phyloP scores from a whole-genome alignment of 2,113 vertebrate species.

The Lichenostomus cassidix region DNA sequence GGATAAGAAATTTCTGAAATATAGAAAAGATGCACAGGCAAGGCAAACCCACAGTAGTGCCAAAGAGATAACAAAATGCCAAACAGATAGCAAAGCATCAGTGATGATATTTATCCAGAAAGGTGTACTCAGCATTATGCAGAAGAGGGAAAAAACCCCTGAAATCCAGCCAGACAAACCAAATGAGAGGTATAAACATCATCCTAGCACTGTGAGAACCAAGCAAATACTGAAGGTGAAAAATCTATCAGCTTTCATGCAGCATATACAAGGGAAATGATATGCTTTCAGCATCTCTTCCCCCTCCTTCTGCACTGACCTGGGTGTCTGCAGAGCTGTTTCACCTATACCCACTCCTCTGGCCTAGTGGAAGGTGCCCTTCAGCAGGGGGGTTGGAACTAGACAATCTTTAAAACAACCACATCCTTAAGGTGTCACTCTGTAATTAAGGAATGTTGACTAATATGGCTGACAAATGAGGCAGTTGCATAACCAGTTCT shows the following conservation, averaged over 20 bases:
- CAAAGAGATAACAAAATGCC: not conserved
- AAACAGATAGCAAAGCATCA: not conserved
- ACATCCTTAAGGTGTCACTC: not conserved
- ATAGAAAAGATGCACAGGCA: not conserved
- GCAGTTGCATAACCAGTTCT: not conserved
- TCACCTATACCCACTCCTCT: not conserved
- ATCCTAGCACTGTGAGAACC: not conserved
- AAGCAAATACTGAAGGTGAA: not conserved
- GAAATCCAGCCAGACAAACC: not conserved
- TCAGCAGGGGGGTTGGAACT: too few species aligned
- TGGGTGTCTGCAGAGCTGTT: not conserved
- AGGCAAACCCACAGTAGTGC: not conserved
- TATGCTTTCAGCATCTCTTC: not conserved
- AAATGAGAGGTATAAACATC: not conserved
- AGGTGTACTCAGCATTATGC: not conserved
- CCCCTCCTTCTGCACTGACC: not conserved
- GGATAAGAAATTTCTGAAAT: not conserved
- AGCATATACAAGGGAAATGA: not conserved
- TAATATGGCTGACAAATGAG: not conserved
- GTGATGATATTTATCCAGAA: not conserved
- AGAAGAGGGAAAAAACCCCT: not conserved
- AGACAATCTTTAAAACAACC: not conserved
- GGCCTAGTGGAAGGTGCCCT: not conserved
- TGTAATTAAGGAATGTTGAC: not conserved
- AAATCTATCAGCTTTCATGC: not conserved